Evolutionary conservation across 2,888 invertebrate species (phyloP), one percentile per base, ranked within the genome.

Genomic region (Cheilosia vulpina): DNA sequence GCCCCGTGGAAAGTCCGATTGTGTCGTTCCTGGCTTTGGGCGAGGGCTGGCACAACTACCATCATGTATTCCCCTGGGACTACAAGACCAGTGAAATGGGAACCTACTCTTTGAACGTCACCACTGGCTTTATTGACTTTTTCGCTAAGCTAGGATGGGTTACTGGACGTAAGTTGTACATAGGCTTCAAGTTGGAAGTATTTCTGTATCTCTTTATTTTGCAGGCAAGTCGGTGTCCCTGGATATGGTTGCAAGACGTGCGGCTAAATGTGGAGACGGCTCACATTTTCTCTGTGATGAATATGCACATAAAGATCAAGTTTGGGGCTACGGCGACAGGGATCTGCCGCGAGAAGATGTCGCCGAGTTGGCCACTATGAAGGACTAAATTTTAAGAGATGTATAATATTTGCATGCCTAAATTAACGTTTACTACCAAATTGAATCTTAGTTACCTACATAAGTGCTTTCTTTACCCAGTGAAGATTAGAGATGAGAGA

Each of bases 31-130:
- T 96, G 7, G 95, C 96, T 0, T 91, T 96, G 17, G 96, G 96
- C 0, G 96, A 96, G 89, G 96, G 96, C 17, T 96, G 96, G 96
- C 96, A 96, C 91, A 96, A 96, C 91, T 96, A 95, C 90, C 96
- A 96, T 90, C 96, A 96, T 90, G 96, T 95, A 2, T 92, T 92
- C 60, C 96, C 96, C 55, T 95, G 94, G 94, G 95, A 94, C 90
- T 95, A 94, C 92, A 94, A 94, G 90, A 95, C 94, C 88, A 96
- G 93, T 85, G 96, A 95, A 93, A 93, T 95, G 24, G 96, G 96
- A 0, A 92, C 93, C 68, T 93, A 95, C 76, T 92, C 93, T 15
- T 91, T 94, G 72, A 98, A 98, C 90, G 90, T 96, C 0, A 97
- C 97, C 0, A 97, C 97, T 0, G 93, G 93, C 0, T 96, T 97